Evolutionary conservation across 2,888 invertebrate genomes (phyloP).

Genomic region (Yponomeuta evonymella): DNA sequence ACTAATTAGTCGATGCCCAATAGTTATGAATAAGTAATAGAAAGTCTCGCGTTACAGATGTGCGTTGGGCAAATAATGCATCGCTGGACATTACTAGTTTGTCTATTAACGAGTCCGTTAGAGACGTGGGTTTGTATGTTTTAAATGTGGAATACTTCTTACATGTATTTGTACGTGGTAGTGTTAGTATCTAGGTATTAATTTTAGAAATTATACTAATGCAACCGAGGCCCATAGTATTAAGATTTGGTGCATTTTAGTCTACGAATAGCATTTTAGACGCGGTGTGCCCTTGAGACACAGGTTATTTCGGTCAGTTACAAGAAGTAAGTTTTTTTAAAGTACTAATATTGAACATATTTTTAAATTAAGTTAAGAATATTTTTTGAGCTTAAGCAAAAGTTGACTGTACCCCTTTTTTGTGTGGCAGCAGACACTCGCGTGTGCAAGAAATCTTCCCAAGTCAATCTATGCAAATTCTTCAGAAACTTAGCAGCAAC

Average conservation of each 20-base stretch:
- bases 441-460: conserved; percentile 55
- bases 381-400: background rate
- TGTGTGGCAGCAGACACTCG: conserved; percentile 23
- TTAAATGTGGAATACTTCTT: background rate
- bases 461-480: conserved; percentile 74
- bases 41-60: conserved; percentile 68
- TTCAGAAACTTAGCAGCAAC: conserved; percentile 47
- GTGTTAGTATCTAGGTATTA: too few relatives aligned
- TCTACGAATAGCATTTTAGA: too few relatives aligned
- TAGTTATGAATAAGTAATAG: conserved; percentile 67
- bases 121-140: background rate
- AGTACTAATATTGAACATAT: too few relatives aligned
- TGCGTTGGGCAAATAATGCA: conserved; percentile 68
- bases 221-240: too few relatives aligned
- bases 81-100: conserved; percentile 28
- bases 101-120: conserved; percentile 8
- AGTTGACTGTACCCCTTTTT: background rate
- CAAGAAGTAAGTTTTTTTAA: too few relatives aligned
- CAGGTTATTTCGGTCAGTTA: too few relatives aligned
- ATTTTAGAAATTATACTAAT: too few relatives aligned
- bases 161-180: background rate
- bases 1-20: conserved; percentile 74
- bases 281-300: too few relatives aligned
- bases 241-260: too few relatives aligned
- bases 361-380: background rate